Base-by-base conservation (phyloP, 2,888 invertebrate genomes). In the Myopa testacea region DNA sequence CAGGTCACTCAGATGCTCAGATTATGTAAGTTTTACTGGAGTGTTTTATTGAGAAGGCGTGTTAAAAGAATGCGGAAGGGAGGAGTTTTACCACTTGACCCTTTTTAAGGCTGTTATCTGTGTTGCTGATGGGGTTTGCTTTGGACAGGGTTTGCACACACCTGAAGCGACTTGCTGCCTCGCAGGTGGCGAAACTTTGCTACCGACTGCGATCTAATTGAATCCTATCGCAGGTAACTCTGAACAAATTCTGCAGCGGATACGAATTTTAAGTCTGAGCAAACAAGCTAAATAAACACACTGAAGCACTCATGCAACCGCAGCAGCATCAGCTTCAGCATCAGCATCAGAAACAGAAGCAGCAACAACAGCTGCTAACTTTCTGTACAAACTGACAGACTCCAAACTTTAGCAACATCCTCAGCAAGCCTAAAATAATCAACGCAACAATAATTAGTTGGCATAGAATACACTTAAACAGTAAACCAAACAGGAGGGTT, bases 371-470 rank as follows among this genome's bases (percentile, higher is more conserved):
- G 67, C 67, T 67, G 67, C 40, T 63, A 40, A 40, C 40, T 67
- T 5, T 38, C 16, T 40, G 38, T 19, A 40, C 37, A 67, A 14
- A 40, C n/a, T 40, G 67, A 37, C 8, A 37, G 26, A 63, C 37
- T 5, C 16, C 38, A 67, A 67, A 67, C 67, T 67, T 40, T n/a
- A 16, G 40, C 67, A 37, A 40, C 67, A n/a, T 38, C 67, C 38
- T 67, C 67, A 40, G 12, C 37, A 67, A 67, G 40, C 67, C 67
- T 67, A 67, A 40, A 67, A 67, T 40, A 67, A 40, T 67, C 67
- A 40, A 67, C 67, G 40, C 67, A 38, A 67, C 40, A 40, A 67
- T 67, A 67, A 67, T 67, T 37, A 67, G 67, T 40, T 40, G 67
- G 40, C 40, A 67, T 40, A n/a, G 37, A 67, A 67, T 67, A 67